Evolutionary conservation across 2,113 vertebrate species (phyloP), one percentile per base, ranked within the genome.

Genomic region (Regulus satrapa): DNA sequence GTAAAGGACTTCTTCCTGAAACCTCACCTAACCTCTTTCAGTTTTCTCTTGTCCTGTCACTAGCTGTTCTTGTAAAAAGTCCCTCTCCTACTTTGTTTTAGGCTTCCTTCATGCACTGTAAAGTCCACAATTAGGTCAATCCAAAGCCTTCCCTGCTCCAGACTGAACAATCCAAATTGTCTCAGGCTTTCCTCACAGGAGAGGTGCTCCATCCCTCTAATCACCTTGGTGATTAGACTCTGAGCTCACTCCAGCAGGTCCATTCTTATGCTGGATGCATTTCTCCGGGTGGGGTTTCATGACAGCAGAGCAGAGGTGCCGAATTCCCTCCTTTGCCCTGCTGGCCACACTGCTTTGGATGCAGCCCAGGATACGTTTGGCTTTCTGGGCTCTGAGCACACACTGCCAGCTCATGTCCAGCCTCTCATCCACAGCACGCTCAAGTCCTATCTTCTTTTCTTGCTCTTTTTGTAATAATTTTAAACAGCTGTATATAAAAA

Each of bases 381-480:
- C 38, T 59, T 67, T 52, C n/a, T 40, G 38, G 45, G 15, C 24
- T 59, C n/a, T 61, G 29, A 40, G 28, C 24, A 59, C 45, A 67
- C 0, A 0, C 5, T 46, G 29, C 12, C 59, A 45, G 45, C 24
- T 54, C 54, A 45, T 5, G 13, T 40, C 14, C n/a, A 75, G 46
- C 6, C 46, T 81, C 32, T 82, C 54, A 74, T 12, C 29, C n/a
- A 54, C n/a, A 54, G 29, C 54, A 75, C 2, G 2, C 5, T 4
- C 40, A 82, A 26, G 29, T 32, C 34, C n/a, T 32, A 23, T 6
- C 41, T 69, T 28, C 11, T 88, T 40, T 56, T 63, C 63, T 81
- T 55, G 20, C 32, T 63, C 71, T 59, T 71, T 71, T 32, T 43
- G 10, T 18, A 84, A 17, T 14, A 31, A 56, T 43, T 69, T 66